Percentiles rank a stretch among this genome's conserved stretches.
Conservation (phyloP, 2,113 vertebrate genomes). For the Puffinus mauretanicus region DNA sequence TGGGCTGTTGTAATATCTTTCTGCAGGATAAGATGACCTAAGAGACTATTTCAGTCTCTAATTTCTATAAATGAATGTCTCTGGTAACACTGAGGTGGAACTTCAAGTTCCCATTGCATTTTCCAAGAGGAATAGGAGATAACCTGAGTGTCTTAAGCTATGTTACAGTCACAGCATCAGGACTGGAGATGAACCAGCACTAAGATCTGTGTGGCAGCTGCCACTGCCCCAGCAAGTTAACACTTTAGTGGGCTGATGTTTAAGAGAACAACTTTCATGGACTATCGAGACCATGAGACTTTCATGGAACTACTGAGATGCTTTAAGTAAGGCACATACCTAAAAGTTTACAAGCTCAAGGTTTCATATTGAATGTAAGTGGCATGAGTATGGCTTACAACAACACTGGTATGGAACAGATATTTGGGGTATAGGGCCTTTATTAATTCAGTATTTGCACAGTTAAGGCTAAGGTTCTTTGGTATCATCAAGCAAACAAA, state of each 20-base stretch:
- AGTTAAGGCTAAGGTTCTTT: neutral
- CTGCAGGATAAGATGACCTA: neutral
- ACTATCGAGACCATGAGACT: neutral
- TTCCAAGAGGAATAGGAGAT: constrained; percentile 34
- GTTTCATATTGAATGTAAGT: neutral
- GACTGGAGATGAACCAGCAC: neutral
- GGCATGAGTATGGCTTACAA: neutral
- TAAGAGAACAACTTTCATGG: neutral
- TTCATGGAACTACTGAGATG: neutral
- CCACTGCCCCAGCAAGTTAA: neutral
- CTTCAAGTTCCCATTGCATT: neutral
- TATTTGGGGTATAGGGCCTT: neutral
- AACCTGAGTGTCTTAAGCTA: constrained; percentile 8
- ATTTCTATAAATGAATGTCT: neutral
- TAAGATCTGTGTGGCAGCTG: neutral
- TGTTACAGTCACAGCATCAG: neutral
- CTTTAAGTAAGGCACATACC: neutral
- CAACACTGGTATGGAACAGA: neutral
- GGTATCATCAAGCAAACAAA: neutral
- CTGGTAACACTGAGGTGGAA: neutral
- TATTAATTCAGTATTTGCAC: neutral
- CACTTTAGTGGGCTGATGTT: neutral
- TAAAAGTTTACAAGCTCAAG: neutral
- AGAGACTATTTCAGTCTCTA: neutral
- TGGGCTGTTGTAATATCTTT: neutral